Evolutionary conservation across 2,888 invertebrate genomes (phyloP).

Genomic region (Branchellion lobata): DNA sequence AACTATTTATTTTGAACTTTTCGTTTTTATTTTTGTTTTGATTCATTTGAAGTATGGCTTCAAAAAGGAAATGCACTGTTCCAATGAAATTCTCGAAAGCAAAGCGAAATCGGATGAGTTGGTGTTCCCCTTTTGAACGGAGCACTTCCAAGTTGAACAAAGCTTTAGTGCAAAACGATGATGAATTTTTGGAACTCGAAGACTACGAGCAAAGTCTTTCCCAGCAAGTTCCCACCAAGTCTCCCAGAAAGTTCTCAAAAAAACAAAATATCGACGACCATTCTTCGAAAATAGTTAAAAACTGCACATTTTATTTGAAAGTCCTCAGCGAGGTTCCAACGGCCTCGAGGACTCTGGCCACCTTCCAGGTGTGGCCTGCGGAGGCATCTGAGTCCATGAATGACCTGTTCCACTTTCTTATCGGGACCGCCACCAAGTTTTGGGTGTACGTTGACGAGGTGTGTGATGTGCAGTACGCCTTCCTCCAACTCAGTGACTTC

Average conservation of each 20-base stretch:
- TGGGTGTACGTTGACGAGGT: slow-evolving; percentile 58
- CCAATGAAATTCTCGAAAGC: slow-evolving; percentile 55
- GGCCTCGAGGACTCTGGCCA: slow-evolving; percentile 48
- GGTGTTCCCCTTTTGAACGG: slow-evolving; percentile 57
- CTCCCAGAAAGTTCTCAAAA: neutral
- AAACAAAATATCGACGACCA: slow-evolving; percentile 15
- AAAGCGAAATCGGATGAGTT: slow-evolving; percentile 55
- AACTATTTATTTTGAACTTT: too few species aligned
- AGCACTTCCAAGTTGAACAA: slow-evolving; percentile 46
- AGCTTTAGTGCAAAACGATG: neutral
- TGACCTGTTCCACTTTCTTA: neutral
- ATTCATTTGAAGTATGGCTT: slow-evolving; percentile 53
- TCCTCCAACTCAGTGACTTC: slow-evolving; percentile 55
- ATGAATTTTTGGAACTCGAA: slow-evolving; percentile 20
- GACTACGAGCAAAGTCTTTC: slow-evolving; percentile 1
- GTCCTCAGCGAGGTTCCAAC: slow-evolving; percentile 44
- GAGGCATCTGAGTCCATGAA: slow-evolving; percentile 22
- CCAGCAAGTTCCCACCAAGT: neutral
- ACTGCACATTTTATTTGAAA: slow-evolving; percentile 53
- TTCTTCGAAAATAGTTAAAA: slow-evolving; percentile 48
- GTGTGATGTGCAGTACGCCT: slow-evolving; percentile 55
- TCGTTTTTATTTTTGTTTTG: slow-evolving; percentile 9
- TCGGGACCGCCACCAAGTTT: slow-evolving; percentile 50
- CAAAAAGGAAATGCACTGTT: slow-evolving; percentile 55
- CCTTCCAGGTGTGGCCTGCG: slow-evolving; percentile 30